Evolutionary conservation across 2,797 vertebrate species (phyloP).

Genomic region (Gastrophryne carolinensis): DNA sequence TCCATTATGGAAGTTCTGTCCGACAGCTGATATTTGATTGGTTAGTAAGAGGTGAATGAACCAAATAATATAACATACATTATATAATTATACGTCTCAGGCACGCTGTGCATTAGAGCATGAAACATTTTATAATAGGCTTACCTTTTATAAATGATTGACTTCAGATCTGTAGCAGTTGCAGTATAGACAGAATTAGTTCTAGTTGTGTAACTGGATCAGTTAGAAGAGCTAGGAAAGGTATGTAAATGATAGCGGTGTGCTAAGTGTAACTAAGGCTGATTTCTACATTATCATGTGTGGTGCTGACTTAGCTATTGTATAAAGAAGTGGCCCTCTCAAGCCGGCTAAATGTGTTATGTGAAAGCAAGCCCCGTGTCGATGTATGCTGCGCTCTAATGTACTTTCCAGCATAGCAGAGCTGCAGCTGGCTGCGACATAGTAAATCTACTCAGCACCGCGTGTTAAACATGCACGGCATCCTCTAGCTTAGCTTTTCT

Average conservation of each 20-base stretch:
- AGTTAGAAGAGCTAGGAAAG: slow-evolving; percentile 9
- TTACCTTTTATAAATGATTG: neutral
- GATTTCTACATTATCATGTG: slow-evolving; percentile 38
- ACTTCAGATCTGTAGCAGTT: neutral
- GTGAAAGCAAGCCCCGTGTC: neutral
- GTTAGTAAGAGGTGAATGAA: neutral
- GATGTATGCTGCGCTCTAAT: neutral
- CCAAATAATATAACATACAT: neutral
- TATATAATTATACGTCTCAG: neutral
- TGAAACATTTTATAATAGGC: neutral
- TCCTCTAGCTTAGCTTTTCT: neutral
- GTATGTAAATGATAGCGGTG: slow-evolving; percentile 7
- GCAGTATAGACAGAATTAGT: neutral
- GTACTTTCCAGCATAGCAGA: neutral
- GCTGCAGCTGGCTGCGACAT: neutral
- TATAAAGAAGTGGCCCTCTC: slow-evolving; percentile 24
- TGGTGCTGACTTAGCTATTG: slow-evolving; percentile 51
- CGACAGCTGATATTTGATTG: neutral
- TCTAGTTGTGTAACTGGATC: slow-evolving; percentile 4
- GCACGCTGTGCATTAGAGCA: neutral
- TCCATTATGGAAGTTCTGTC: neutral
- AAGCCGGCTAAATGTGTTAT: slow-evolving; percentile 20
- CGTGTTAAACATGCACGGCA: neutral
- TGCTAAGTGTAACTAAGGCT: slow-evolving; percentile 21
- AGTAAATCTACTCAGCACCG: neutral